phyloP scores from a whole-genome alignment of 92 coral and sea anemone genomes.

The Parazoanthus atlanticus region DNA sequence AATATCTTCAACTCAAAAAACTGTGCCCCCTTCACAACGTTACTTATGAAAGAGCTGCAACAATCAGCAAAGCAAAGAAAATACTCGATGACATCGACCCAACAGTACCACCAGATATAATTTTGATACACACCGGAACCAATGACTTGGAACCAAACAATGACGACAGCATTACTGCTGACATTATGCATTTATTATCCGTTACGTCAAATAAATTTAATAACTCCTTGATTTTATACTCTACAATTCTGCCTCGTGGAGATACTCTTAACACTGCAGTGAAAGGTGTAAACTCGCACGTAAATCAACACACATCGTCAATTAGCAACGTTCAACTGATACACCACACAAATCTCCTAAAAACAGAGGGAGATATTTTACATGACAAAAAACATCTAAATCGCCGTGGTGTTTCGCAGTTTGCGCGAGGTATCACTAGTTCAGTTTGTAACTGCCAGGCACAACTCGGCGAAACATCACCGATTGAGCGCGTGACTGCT shows the following conservation, averaged over 20 bases:
- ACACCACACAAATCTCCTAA: slow-evolving; percentile 15
- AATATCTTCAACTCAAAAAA: neutral
- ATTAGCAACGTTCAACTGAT: neutral
- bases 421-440: neutral
- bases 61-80: slow-evolving; percentile 1
- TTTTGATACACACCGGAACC: slow-evolving; percentile 27
- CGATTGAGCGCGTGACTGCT: too few species aligned
- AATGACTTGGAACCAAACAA: slow-evolving; percentile 16
- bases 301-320: neutral
- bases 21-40: slow-evolving; percentile 10
- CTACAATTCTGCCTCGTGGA: slow-evolving; percentile 3
- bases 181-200: slow-evolving; percentile 9
- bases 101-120: neutral
- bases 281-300: neutral
- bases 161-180: neutral
- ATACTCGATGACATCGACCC: slow-evolving; percentile 7
- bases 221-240: slow-evolving; percentile 6
- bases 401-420: neutral
- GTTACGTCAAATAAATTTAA: slow-evolving; percentile 1
- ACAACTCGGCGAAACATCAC: too few species aligned
- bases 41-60: slow-evolving; percentile 14
- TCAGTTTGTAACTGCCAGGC: too few species aligned
- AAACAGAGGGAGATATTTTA: slow-evolving; percentile 7
- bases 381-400: slow-evolving; percentile 5
- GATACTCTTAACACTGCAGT: neutral